Conservation (phyloP, 1,140 invertebrate species). For the Bombyx mori region ASM3026992v2 NC_085107.1:7030001-7030500, state of each 20-base stretch:
- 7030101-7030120: constrained; percentile 7
- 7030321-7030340: constrained; percentile 54
- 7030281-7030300: constrained; percentile 66
- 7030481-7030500: too few species aligned
- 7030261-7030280: constrained; percentile 47
- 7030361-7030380: constrained; percentile 53
- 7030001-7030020: too few species aligned
- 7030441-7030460: not conserved
- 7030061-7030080: constrained; percentile 1
- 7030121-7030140: constrained; percentile 12
- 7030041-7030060: not conserved
- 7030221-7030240: constrained; percentile 45
- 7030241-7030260: constrained; percentile 46
- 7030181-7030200: constrained; percentile 32
- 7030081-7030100: not conserved
- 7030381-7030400: constrained; percentile 36
- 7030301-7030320: constrained; percentile 57
- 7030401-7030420: constrained; percentile 11
- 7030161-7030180: constrained; percentile 43
- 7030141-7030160: constrained; percentile 18
- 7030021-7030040: too few species aligned
- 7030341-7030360: constrained; percentile 64
- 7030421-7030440: constrained; percentile 26
- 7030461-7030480: too few species aligned
- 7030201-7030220: constrained; percentile 51